Conservation (phyloP, 1,140 invertebrate genomes). For the Ruditapes philippinarum region DNA sequence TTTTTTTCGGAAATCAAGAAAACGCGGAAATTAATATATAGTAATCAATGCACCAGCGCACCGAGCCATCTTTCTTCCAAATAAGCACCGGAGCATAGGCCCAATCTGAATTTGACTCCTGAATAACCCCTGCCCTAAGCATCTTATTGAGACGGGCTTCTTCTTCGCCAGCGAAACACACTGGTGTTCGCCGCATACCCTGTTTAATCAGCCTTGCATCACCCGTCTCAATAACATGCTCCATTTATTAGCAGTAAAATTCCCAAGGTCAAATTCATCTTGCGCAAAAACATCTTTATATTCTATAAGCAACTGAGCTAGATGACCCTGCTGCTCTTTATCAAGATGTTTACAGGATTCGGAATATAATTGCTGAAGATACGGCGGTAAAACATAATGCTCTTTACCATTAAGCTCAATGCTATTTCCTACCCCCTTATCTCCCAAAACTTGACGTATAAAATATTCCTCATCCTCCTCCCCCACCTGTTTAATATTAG, state of each 20-base stretch:
- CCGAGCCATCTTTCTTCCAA: no score
- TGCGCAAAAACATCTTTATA: background rate
- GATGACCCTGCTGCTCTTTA: background rate
- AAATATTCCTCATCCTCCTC: no score
- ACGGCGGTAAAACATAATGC: no score
- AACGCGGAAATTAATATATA: no score
- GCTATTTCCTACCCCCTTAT: background rate
- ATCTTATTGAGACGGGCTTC: conserved; percentile 2
- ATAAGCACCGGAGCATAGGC: no score
- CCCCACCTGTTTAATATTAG: background rate
- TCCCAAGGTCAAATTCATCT: conserved; percentile 1
- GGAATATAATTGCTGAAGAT: background rate
- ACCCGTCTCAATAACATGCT: background rate
- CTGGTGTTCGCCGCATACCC: background rate
- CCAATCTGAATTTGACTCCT: no score
- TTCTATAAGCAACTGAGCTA: background rate
- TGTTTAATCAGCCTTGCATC: conserved; percentile 11
- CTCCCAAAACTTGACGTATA: no score
- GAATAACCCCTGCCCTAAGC: background rate
- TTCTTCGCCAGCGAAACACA: background rate
- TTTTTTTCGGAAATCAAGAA: no score
- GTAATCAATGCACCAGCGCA: no score
- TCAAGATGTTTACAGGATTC: background rate
- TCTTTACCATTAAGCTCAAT: background rate
- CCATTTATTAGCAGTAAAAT: no score